These are phyloP conservation scores for Craniophora ligustri DNA, from an alignment of 2,888 invertebrate genomes.

Conservation along the genomic window DNA sequence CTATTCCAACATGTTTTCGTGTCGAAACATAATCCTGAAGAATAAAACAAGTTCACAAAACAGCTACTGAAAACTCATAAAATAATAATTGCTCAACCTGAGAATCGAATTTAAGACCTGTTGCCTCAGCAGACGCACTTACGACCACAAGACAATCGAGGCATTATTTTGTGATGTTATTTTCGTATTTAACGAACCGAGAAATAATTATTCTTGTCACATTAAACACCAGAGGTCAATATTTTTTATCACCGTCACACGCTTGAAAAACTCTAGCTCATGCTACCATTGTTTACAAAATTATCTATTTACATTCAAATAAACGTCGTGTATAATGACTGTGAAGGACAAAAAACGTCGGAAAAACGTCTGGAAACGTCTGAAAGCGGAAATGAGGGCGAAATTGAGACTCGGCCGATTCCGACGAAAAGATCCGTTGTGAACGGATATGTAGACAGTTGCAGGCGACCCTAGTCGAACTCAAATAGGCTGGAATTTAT, in stretches of 20 bases:
- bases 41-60: too few species aligned
- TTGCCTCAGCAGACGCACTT: too few species aligned
- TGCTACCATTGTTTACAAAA: slow-evolving; percentile 41
- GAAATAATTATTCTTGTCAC: not conserved
- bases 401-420: slow-evolving; percentile 61
- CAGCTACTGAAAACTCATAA: too few species aligned
- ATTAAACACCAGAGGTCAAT: slow-evolving; percentile 20
- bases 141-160: too few species aligned
- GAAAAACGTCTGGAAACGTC: slow-evolving; percentile 43
- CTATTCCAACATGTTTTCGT: too few species aligned
- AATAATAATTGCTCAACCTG: too few species aligned
- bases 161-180: too few species aligned
- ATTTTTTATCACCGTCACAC: slow-evolving; percentile 36
- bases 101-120: too few species aligned
- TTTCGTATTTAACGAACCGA: not conserved
- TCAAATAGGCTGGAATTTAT: slow-evolving; percentile 31
- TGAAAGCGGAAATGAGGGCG: slow-evolving; percentile 61
- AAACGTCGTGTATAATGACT: slow-evolving; percentile 38
- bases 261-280: slow-evolving; percentile 14
- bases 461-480: slow-evolving; percentile 52
- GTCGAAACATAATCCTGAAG: too few species aligned
- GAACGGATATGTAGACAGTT: slow-evolving; percentile 60
- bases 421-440: slow-evolving; percentile 56
- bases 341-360: slow-evolving; percentile 38
- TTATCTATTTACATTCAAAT: slow-evolving; percentile 49